These are phyloP conservation scores for Adoxophyes honmai DNA, from an alignment of 1,140 invertebrate genomes.

Conservation along the genomic window DNA sequence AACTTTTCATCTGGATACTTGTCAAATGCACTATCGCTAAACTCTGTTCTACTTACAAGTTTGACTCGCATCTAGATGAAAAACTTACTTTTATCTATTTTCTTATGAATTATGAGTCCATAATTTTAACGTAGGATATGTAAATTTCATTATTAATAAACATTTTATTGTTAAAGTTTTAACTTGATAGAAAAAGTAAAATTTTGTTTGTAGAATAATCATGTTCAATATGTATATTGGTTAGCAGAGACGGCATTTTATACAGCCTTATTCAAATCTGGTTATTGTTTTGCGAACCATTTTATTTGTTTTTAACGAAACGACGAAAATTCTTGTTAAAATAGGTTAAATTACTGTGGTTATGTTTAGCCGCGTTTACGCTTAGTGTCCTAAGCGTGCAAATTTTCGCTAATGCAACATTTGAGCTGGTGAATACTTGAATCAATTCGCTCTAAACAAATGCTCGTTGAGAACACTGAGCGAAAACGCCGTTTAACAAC, in stretches of 20 bases:
- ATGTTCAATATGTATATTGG: slow-evolving; percentile 15
- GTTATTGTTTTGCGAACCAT: neutral
- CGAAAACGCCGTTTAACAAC: too few relatives aligned
- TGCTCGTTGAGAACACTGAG: too few relatives aligned
- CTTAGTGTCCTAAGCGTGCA: too few relatives aligned
- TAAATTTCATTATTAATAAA: slow-evolving; percentile 12
- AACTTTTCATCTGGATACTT: neutral
- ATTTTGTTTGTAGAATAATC: slow-evolving; percentile 9
- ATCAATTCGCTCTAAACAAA: too few relatives aligned
- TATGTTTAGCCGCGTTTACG: too few relatives aligned
- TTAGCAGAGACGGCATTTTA: neutral
- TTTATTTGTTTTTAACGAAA: too few relatives aligned
- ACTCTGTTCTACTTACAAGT: neutral
- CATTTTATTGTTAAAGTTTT: slow-evolving; percentile 13
- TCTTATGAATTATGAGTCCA: slow-evolving; percentile 9
- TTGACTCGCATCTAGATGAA: slow-evolving; percentile 1
- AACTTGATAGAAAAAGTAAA: neutral
- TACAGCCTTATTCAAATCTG: neutral
- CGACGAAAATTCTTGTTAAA: too few relatives aligned
- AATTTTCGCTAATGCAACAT: too few relatives aligned
- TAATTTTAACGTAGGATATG: slow-evolving; percentile 10
- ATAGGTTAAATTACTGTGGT: too few relatives aligned
- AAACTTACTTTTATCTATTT: neutral
- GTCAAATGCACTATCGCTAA: neutral
- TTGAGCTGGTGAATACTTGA: too few relatives aligned